Base-by-base conservation (phyloP, 1,140 invertebrate species). In the Mactra quadrangularis region DNA sequence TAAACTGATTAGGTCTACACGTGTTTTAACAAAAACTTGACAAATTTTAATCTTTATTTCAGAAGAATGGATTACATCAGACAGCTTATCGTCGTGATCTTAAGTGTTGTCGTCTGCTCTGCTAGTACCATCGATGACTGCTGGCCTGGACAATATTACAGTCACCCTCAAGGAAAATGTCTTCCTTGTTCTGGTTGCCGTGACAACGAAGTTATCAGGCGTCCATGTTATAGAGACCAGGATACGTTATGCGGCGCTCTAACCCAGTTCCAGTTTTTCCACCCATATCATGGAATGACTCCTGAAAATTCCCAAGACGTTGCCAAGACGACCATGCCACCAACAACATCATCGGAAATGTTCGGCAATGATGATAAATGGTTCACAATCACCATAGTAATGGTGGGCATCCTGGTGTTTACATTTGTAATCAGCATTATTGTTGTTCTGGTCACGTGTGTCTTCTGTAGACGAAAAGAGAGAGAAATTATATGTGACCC, bases 361-460 rank as follows among this genome's bases (percentile, higher is more conserved):
- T 22, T 31, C 1, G 76, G 55, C 13, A 38, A 22, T 7, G 76
- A 41, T 2, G 77, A 81, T 22, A 66, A 68, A 50, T 81, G 77
- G 77, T 81, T 71, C 52, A 71, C 66, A 1, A 81, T 81, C 45
- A 81, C 77, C 35, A 70, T 81, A 33, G 77, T 81, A 7, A 29
- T 81, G 25, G 62, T 79, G 22, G 77, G 64, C n/a, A 50, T 81
- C 33, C 66, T 81, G 22, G 77, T 81, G 0, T 1, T 81, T 15
- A 57, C 77, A 3, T 60, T 50, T n/a, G 77, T 70, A 33, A 27
- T 27, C n/a, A 53, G 64, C 3, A 25, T 81, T 17, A 60, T 81
- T 29, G 17, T 33, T 25, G 38, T 70, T 19, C 47, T 81, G 19
- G 52, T 70, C 35, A 47, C 41, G 1, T 81, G 77, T 31, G 27